Conservation (phyloP, 2,797 vertebrate genomes). For the Eulemur coronatus region DNA sequence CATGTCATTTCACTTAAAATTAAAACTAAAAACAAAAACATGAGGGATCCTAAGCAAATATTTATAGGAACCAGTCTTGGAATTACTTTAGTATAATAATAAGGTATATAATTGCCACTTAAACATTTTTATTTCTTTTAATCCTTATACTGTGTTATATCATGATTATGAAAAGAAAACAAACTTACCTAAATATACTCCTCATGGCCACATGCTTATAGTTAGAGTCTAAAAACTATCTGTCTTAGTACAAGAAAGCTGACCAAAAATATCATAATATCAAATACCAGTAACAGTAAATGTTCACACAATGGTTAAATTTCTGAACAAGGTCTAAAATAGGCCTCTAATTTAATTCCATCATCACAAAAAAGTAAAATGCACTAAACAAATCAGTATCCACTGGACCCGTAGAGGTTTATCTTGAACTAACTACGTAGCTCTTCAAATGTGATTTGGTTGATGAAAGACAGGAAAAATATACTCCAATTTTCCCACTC, state of each 20-base stretch:
- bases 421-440: not conserved
- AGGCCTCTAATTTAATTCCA: not conserved
- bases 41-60: not conserved
- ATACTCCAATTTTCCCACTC: not conserved
- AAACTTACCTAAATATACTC: not conserved
- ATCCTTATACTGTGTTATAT: not conserved
- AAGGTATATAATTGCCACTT: not conserved
- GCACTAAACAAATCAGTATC: not conserved
- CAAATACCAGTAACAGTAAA: not conserved
- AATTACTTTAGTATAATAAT: conserved; percentile 18
- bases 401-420: not conserved
- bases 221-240: not conserved
- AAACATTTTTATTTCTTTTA: conserved; percentile 24
- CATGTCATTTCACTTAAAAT: not conserved
- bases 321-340: conserved; percentile 35
- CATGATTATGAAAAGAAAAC: conserved; percentile 15
- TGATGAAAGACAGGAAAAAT: not conserved
- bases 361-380: conserved; percentile 54
- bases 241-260: conserved; percentile 1
- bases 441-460: not conserved
- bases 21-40: conserved; percentile 38
- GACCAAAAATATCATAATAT: not conserved
- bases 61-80: conserved; percentile 22
- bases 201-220: not conserved
- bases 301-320: not conserved